Evolutionary conservation across 1,140 invertebrate genomes (phyloP).

Genomic region (Coelopa frigida): DNA sequence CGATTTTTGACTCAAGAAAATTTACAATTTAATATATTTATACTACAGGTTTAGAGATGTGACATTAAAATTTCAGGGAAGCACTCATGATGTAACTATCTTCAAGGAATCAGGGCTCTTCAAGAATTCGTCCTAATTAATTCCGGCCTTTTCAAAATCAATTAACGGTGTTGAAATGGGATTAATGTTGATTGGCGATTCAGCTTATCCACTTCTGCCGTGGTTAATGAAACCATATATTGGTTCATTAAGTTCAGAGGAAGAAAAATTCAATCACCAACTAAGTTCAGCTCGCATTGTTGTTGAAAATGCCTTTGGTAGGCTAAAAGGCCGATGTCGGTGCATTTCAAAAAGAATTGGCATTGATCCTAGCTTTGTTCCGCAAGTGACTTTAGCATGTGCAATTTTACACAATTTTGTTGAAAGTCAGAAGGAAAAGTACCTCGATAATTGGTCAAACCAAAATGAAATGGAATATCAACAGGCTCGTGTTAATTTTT

Average conservation of each 20-base stretch:
- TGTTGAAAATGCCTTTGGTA: constrained; percentile 27
- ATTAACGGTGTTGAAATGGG: too few relatives aligned
- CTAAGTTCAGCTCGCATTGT: constrained; percentile 17
- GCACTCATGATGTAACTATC: constrained; percentile 17
- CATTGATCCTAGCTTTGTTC: constrained; percentile 19
- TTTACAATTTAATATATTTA: too few relatives aligned
- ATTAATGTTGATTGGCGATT: constrained; percentile 17
- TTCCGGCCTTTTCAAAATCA: neutral
- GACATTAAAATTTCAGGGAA: constrained; percentile 13
- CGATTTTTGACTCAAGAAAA: neutral
- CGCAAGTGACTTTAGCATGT: constrained; percentile 17
- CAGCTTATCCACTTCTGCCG: constrained; percentile 17
- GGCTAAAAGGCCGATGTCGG: constrained; percentile 24
- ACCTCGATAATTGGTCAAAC: neutral
- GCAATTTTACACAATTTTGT: constrained; percentile 21
- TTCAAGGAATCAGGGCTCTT: constrained; percentile 20
- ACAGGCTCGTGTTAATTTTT: neutral
- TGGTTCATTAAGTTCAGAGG: constrained; percentile 3
- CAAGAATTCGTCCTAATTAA: constrained; percentile 14
- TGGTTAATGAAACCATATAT: constrained; percentile 16
- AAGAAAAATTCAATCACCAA: constrained; percentile 17
- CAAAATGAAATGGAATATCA: neutral
- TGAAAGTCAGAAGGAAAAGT: constrained; percentile 6
- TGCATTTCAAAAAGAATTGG: constrained; percentile 19
- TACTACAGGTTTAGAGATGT: constrained; percentile 20